Base-by-base conservation (phyloP, 1,140 invertebrate species). In the Teleopsis dalmanni region DNA sequence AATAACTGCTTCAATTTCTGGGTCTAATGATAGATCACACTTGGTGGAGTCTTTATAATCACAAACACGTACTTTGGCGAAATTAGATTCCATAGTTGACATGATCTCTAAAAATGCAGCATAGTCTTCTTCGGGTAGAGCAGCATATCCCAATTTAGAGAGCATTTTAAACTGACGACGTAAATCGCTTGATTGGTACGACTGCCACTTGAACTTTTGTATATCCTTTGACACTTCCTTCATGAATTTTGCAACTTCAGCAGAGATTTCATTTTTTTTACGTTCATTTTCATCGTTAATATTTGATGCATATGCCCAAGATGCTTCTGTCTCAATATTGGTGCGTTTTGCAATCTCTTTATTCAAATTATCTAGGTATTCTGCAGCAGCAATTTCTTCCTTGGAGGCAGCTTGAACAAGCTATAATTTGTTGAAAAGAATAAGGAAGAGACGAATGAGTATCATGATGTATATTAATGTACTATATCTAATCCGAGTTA, bases 11-110 rank as follows among this genome's bases (percentile, higher is more conserved):
- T 81, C 83, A 13, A 90, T 73, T 56, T 90, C 84, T 52, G 88
- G 88, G 54, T 90, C 86, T 10, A 92, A 73, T 18, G 76, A 72
- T 4, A 90, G 67, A 60, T 86, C 79, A 57, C 87, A 90, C 57
- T 84, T 84, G 0, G 57, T 76, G 0, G 54, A 54, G 55, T 87
- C 72, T 27, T 80, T 79, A 55, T 74, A 85, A 44, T 80, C 78
- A 59, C 87, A 90, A 18, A 92, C 81, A 71, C 87, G 90, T 0
- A 88, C 81, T 13, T 80, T 89, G 4, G 84, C 82, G 56, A 87
- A 92, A 48, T 85, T 84, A 1, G 77, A 78, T 59, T 88, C 77
- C 88, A 92, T 91, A 16, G 80, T 76, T 7, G 79, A 81, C 13
- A 83, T 72, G 0, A 81, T 74, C 48, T 78, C 75, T 57, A 83